Evolutionary conservation across 2,888 invertebrate genomes (phyloP), one percentile per base, ranked within the genome.

Genomic region (Artemia sp.): DNA sequence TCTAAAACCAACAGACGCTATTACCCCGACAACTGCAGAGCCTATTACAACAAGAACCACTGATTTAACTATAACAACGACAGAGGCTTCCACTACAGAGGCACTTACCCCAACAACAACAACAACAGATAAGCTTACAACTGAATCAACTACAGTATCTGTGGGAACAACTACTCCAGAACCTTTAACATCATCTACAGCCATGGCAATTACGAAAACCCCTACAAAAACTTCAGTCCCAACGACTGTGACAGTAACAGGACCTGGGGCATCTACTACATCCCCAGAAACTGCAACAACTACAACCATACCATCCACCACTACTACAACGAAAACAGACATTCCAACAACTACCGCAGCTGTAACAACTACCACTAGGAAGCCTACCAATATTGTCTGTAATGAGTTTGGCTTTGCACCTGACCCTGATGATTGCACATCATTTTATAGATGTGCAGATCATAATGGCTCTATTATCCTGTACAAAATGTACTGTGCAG

Each of bases 371-470:
- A 52, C 66, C 10, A n/a, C 24, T 14, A 52, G 64, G 1, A 51
- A 38, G 12, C 70, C 70, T 24, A 69, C 70, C 10, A 24, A 19
- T n/a, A 66, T 66, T 12, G 19, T 69, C 11, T 72, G 72, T 64
- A 51, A 70, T 38, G 58, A 67, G 8, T 58, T 51, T 12, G 72
- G 72, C 3, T 72, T 68, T 66, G 70, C 69, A 67, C 73, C 74
- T 24, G 51, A 70, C 12, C 71, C 69, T 12, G 52, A 69, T 24
- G 71, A 74, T 52, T 75, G 75, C 69, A 70, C 72, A 10, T 67
- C 51, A 12, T 75, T 74, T 72, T 74, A 73, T 68, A 67, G 71
- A n/a, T 75, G 75, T 70, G 69, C 72, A 9, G 58, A 68, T 8
- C 51, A 70, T 11, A 52, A 67, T 58, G n/a, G 14, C n/a, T 19